phyloP scores from a whole-genome alignment of 2,888 invertebrate genomes.

The Malachius bipustulatus region DNA sequence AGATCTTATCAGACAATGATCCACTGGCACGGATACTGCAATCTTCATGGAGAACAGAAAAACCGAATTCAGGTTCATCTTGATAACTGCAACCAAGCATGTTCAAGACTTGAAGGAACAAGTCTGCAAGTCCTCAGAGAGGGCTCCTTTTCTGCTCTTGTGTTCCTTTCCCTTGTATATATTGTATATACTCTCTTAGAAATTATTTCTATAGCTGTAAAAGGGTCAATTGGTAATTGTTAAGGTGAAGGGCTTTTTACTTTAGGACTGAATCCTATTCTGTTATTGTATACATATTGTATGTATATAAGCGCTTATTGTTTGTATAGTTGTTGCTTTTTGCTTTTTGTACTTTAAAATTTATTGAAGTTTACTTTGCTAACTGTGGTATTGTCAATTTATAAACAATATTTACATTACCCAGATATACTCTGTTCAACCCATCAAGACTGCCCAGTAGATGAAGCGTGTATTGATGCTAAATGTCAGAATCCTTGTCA shows the following conservation, averaged over 20 bases:
- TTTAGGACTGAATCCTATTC: no score
- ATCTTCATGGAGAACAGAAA: no score
- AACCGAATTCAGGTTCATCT: no score
- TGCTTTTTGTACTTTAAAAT: slow-evolving; percentile 11
- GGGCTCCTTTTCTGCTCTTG: slow-evolving; percentile 17
- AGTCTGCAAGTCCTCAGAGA: slow-evolving; percentile 25
- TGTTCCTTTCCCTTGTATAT: slow-evolving; percentile 10
- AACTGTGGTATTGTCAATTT: slow-evolving; percentile 16
- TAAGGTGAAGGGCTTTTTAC: no score
- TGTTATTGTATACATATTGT: slow-evolving; percentile 19
- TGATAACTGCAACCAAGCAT: no score
- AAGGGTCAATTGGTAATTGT: slow-evolving; percentile 8
- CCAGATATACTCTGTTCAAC: slow-evolving; percentile 67
- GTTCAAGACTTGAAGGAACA: no score
- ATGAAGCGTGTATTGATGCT: slow-evolving; percentile 66
- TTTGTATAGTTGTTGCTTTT: slow-evolving; percentile 16
- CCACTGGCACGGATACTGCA: no score
- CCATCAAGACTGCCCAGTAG: slow-evolving; percentile 66
- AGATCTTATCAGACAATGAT: no score
- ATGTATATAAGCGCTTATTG: slow-evolving; percentile 15
- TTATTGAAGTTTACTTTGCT: slow-evolving; percentile 6
- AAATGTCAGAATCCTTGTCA: slow-evolving; percentile 75
- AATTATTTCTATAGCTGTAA: slow-evolving; percentile 9
- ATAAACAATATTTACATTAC: slow-evolving; percentile 11
- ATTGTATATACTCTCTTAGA: slow-evolving; percentile 10